Percentiles rank a stretch among this genome's conserved stretches.
Conservation (phyloP, 2,113 vertebrate genomes). For the Callorhinus ursinus region DNA sequence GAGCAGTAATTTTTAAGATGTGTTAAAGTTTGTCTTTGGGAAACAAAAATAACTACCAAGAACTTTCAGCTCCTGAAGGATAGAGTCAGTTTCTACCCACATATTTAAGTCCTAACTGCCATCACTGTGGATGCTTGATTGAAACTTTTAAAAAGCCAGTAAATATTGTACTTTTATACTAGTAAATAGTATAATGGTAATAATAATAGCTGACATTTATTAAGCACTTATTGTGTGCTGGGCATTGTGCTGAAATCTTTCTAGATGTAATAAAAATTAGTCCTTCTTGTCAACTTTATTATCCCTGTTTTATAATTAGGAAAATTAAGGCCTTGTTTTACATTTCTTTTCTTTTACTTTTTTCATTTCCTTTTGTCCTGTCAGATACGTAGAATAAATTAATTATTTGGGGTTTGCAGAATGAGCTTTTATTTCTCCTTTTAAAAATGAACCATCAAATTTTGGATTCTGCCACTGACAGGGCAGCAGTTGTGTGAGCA, state of each 20-base stretch:
- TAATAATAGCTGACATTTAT: constrained; percentile 23
- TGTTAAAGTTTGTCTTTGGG: neutral
- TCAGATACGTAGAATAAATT: constrained; percentile 3
- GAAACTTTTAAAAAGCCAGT: neutral
- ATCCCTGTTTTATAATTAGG: neutral
- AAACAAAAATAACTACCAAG: neutral
- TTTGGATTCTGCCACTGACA: neutral
- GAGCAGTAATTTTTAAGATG: neutral
- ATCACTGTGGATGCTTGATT: neutral
- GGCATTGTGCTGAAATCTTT: neutral
- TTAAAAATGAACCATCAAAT: neutral
- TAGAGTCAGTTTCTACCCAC: neutral
- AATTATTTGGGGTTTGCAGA: constrained; percentile 40
- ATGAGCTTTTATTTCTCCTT: constrained; percentile 15
- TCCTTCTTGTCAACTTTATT: neutral
- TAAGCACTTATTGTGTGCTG: neutral
- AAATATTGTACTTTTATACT: constrained; percentile 3
- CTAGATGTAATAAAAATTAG: constrained; percentile 33
- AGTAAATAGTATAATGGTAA: neutral
- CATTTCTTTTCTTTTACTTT: neutral
- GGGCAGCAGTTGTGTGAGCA: neutral
- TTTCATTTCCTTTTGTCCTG: constrained; percentile 11
- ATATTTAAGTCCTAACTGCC: neutral
- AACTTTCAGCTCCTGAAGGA: neutral
- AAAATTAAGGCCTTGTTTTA: neutral